Evolutionary conservation across 2,888 invertebrate species (phyloP).

Genomic region (Linnaemya tessellans): DNA sequence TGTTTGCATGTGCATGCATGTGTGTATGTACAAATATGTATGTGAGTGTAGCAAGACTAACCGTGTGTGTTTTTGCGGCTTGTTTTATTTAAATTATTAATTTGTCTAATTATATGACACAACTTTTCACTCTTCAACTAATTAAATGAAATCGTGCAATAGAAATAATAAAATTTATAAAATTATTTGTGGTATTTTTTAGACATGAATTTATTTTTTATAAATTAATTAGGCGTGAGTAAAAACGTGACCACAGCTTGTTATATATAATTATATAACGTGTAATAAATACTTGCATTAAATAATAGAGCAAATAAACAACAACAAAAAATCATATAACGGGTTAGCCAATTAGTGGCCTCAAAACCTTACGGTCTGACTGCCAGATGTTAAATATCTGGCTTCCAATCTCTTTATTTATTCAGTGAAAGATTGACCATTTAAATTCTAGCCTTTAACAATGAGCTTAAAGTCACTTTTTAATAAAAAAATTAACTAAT

Average conservation of each 20-base stretch:
- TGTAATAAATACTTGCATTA: slow-evolving; percentile 4
- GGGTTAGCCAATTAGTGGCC: no score
- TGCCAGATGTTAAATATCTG: no score
- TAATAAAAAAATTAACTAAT: no score
- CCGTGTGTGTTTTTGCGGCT: slow-evolving; percentile 20
- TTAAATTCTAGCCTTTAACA: no score
- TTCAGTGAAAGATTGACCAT: no score
- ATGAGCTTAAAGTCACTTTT: no score
- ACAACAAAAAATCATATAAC: no score
- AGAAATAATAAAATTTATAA: slow-evolving; percentile 15
- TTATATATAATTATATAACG: slow-evolving; percentile 34
- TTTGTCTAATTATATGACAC: slow-evolving; percentile 29
- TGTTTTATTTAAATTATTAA: slow-evolving; percentile 2
- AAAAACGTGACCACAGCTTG: slow-evolving; percentile 38
- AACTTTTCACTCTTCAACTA: slow-evolving; percentile 10
- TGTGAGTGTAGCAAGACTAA: not conserved
- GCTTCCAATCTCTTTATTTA: no score
- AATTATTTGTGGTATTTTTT: slow-evolving; percentile 29
- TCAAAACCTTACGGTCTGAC: no score
- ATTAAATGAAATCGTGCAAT: slow-evolving; percentile 49
- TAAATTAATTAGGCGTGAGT: slow-evolving; percentile 23
- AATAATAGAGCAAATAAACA: slow-evolving; percentile 7
- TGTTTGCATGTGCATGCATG: not conserved
- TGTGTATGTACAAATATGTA: not conserved
- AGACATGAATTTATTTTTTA: slow-evolving; percentile 1